These are phyloP conservation scores for Eulimnadia texana DNA, from an alignment of 1,140 invertebrate species.

Conservation along the genomic window DNA sequence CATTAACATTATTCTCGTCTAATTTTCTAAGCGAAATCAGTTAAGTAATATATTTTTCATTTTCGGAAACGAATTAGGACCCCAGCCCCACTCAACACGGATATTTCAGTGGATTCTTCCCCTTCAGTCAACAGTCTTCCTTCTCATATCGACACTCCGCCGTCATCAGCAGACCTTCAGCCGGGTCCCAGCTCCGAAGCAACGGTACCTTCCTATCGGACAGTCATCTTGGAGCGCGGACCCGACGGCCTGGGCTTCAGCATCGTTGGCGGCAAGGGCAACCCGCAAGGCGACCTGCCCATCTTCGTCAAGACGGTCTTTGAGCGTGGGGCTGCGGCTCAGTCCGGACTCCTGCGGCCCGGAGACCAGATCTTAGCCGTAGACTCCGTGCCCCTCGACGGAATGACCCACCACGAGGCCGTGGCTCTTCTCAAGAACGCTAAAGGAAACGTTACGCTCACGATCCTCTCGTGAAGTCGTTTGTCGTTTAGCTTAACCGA, in stretches of 20 bases:
- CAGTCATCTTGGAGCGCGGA: slow-evolving; percentile 49
- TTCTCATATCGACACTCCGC: background rate
- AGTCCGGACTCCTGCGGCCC: slow-evolving; percentile 43
- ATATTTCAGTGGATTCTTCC: slow-evolving; percentile 18
- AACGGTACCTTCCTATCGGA: slow-evolving; percentile 25
- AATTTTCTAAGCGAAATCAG: too few relatives aligned
- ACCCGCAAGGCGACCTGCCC: slow-evolving; percentile 57
- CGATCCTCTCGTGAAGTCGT: slow-evolving; percentile 30
- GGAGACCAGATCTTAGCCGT: slow-evolving; percentile 43
- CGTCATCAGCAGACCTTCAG: background rate
- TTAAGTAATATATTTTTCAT: too few relatives aligned
- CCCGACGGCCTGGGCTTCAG: slow-evolving; percentile 61
- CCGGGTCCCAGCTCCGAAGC: background rate
- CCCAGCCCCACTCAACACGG: background rate
- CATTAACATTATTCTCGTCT: too few relatives aligned
- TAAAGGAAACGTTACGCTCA: slow-evolving; percentile 38
- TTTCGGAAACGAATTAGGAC: background rate
- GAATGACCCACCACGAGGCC: slow-evolving; percentile 43
- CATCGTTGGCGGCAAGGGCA: slow-evolving; percentile 54
- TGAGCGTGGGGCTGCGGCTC: slow-evolving; percentile 53
- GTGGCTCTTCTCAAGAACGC: slow-evolving; percentile 42
- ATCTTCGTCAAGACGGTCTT: slow-evolving; percentile 74
- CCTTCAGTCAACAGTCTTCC: slow-evolving; percentile 16
- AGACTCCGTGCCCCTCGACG: slow-evolving; percentile 37
- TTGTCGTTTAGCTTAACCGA: too few relatives aligned